These are phyloP conservation scores for Noctua pronuba DNA, from an alignment of 2,888 invertebrate species.

Conservation along the genomic window DNA sequence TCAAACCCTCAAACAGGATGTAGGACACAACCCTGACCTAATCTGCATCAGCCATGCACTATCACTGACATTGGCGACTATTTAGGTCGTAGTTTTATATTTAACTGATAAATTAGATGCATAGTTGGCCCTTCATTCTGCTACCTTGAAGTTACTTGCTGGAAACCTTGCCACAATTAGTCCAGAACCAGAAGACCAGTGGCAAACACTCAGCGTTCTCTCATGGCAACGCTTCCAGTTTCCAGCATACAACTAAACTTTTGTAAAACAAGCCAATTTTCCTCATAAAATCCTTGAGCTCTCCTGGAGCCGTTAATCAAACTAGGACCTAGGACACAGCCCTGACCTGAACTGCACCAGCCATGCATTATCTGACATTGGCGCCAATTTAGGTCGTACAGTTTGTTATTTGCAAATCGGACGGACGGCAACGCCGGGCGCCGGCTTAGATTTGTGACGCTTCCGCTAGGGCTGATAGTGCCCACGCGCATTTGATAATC, in stretches of 20 bases:
- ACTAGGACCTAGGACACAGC: constrained; percentile 47
- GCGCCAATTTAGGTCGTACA: constrained; percentile 71
- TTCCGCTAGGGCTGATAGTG: constrained; percentile 72
- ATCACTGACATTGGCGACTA: neutral
- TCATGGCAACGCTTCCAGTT: neutral
- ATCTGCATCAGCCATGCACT: neutral
- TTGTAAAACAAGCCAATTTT: neutral
- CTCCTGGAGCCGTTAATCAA: neutral
- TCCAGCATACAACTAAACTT: neutral
- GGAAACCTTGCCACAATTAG: neutral
- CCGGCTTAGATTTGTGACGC: constrained; percentile 70
- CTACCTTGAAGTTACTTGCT: neutral
- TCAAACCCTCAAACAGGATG: neutral
- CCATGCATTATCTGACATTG: constrained; percentile 74
- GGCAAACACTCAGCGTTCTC: neutral
- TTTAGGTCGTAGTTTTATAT: neutral
- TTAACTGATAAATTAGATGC: neutral
- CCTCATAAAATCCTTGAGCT: neutral
- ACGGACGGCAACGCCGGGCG: constrained; percentile 66
- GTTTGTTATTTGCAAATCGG: constrained; percentile 66
- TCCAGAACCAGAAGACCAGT: neutral
- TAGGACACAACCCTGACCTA: neutral
- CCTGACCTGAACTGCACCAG: constrained; percentile 68
- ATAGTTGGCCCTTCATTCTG: neutral
- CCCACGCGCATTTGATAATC: constrained; percentile 75